Conservation (phyloP, 2,113 vertebrate species). For the Falco punctatus region DNA sequence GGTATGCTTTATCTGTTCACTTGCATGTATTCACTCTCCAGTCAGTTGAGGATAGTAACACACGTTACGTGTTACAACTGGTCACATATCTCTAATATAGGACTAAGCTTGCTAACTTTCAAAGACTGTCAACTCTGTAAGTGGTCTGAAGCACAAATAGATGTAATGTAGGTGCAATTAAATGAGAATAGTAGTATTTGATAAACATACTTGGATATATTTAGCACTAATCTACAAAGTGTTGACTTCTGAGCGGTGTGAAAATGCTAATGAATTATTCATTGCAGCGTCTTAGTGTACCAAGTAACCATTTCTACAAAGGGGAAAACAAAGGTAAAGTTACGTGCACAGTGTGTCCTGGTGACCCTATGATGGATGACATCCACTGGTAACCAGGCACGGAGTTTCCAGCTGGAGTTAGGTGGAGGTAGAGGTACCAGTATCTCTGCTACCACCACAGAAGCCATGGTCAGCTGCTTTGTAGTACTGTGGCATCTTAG, state of each 20-base stretch:
- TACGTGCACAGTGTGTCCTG: not conserved
- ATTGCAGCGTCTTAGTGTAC: not conserved
- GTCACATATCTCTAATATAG: too few relatives aligned
- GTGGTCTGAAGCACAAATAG: not conserved
- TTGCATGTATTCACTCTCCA: not conserved
- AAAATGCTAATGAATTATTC: not conserved
- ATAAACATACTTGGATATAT: not conserved
- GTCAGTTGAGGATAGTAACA: not conserved
- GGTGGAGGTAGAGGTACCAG: not conserved
- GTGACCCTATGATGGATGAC: not conserved
- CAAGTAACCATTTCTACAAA: not conserved
- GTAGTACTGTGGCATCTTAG: not conserved
- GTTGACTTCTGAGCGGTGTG: not conserved
- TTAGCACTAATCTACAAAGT: not conserved
- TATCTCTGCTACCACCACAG: not conserved
- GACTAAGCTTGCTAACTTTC: not conserved
- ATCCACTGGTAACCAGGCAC: not conserved
- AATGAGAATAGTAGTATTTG: not conserved
- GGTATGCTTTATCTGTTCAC: not conserved
- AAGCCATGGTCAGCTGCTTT: not conserved
- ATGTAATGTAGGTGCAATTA: rapidly evolving
- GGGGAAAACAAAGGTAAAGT: not conserved
- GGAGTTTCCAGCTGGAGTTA: not conserved
- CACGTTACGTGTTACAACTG: too few relatives aligned
- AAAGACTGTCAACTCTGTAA: not conserved